Evolutionary conservation across 2,113 vertebrate genomes (phyloP), one percentile per base, ranked within the genome.

Genomic region (Lasiurus cinereus): DNA sequence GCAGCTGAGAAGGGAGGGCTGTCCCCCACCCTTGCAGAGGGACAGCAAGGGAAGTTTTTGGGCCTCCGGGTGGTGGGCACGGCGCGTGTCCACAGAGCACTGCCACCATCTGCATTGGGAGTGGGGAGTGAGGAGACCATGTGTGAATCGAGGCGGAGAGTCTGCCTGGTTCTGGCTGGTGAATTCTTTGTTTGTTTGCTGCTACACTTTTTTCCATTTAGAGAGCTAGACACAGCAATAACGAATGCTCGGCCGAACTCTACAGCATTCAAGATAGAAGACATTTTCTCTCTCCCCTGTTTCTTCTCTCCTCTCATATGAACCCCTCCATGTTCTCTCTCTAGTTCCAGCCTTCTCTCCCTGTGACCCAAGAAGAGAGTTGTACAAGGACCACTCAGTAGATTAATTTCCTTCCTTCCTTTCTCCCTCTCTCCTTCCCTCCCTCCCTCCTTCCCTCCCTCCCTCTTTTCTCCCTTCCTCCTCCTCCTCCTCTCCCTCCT

Each of bases 121-220:
- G 82, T 39, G 14, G 67, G 83, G 85, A 92, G 88, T 12, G 70
- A 93, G 76, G 74, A 88, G 69, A 93, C 78, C 91, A 36, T 48
- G 70, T 93, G 88, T 91, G 94, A 96, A 59, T 96, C 79, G 14
- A 31, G 36, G 66, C 7, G 1, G 82, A 93, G 64, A 96, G 69
- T 89, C 93, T 92, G 92, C 82, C 90, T 91, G 85, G n/a, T 96
- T 94, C 85, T 97, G 94, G 90, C 92, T 92, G 85, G 36, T 92
- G 92, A 83, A 88, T 79, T 90, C 72, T 94, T 92, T 97, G 97
- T 92, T 94, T 90, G 93, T 95, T 92, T 96, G 94, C 88, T 94
- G 90, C 95, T 56, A 10, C 67, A 93, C 76, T 90, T 59, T 80
- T 78, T 78, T 90, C 54, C 48, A 33, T 80, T 91, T 91, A 82